These are phyloP conservation scores for Palythoa heliodiscus DNA, from an alignment of 92 coral and sea anemone species.

Conservation along the genomic window DNA sequence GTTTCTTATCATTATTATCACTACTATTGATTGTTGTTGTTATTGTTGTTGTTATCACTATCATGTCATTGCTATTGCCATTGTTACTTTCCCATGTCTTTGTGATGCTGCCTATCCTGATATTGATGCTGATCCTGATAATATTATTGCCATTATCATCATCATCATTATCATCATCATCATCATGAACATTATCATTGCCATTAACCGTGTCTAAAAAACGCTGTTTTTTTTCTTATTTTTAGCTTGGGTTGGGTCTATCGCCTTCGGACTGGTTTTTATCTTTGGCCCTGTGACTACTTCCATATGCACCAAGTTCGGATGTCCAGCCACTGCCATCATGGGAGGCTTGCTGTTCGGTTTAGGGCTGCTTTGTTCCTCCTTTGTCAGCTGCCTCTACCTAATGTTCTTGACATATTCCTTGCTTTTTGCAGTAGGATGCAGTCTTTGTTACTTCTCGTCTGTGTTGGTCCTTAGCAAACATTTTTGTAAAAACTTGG, in stretches of 20 bases:
- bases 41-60: too few relatives aligned
- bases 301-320: constrained; percentile 61
- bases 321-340: constrained; percentile 59
- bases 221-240: background rate
- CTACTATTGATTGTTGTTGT: too few relatives aligned
- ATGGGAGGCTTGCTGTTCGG: constrained; percentile 68
- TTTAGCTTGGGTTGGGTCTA: constrained; percentile 84
- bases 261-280: constrained; percentile 75
- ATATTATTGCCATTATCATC: background rate
- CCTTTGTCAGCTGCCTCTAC: constrained; percentile 61
- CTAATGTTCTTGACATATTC: constrained; percentile 81
- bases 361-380: constrained; percentile 62
- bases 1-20: too few relatives aligned
- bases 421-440: constrained; percentile 67
- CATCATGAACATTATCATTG: too few relatives aligned
- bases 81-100: too few relatives aligned
- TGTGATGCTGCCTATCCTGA: too few relatives aligned
- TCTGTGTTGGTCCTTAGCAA: constrained; percentile 71
- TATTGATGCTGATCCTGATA: too few relatives aligned
- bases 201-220: background rate
- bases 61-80: too few relatives aligned
- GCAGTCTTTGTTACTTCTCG: constrained; percentile 74
- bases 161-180: background rate
- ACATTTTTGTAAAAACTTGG: constrained; percentile 72
- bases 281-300: constrained; percentile 68